These are phyloP conservation scores for Tylochromis polylepis DNA, from an alignment of 2,113 vertebrate species.

Conservation along the genomic window DNA sequence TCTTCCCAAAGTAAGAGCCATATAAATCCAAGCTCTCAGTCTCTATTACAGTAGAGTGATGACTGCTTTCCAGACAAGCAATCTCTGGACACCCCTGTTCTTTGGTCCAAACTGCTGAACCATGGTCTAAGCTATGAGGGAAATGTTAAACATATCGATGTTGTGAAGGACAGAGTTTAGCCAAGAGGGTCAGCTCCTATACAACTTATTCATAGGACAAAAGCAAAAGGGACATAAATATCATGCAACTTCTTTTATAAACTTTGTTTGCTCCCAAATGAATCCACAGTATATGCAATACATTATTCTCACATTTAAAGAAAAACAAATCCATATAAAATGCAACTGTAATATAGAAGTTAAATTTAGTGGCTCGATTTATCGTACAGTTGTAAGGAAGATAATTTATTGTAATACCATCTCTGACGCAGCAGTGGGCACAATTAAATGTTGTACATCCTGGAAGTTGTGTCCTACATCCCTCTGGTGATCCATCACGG, in stretches of 20 bases:
- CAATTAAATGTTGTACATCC: too few species aligned
- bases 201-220: neutral
- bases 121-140: slow-evolving; percentile 22
- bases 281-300: neutral
- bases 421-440: slow-evolving; percentile 17
- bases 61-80: slow-evolving; percentile 59
- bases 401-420: slow-evolving; percentile 27
- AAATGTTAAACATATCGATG: slow-evolving; percentile 38
- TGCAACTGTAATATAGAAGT: neutral
- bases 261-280: neutral
- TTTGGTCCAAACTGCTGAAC: slow-evolving; percentile 49
- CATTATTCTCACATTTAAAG: neutral
- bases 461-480: slow-evolving; percentile 42
- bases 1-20: slow-evolving; percentile 49
- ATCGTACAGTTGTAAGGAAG: neutral
- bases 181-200: neutral
- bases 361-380: slow-evolving; percentile 14
- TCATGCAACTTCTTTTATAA: neutral
- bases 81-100: slow-evolving; percentile 53
- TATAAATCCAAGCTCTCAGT: slow-evolving; percentile 55
- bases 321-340: neutral
- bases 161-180: slow-evolving; percentile 8
- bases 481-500: slow-evolving; percentile 60
- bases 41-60: slow-evolving; percentile 59
- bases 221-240: slow-evolving; percentile 1